A percentile compares a stretch with the other conserved stretches of the same genome.
Conservation (phyloP, 1,140 invertebrate genomes). For the Megalonaias nervosa region DNA sequence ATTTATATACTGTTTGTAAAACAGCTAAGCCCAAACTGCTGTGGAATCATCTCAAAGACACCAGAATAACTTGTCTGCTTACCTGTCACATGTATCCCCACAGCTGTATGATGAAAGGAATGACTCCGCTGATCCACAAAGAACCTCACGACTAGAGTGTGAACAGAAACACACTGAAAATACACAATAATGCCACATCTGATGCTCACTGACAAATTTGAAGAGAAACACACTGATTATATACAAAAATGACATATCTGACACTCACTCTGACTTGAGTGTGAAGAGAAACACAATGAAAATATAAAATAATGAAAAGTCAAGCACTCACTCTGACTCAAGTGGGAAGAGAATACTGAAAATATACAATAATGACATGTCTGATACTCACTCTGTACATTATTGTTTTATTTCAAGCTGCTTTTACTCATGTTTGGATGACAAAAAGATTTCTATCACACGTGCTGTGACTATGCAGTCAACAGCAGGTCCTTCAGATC, state of each 20-base stretch:
- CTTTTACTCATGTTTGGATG: neutral
- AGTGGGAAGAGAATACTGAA: too few species aligned
- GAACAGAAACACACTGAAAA: constrained; percentile 78
- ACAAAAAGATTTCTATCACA: neutral
- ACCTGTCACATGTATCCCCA: constrained; percentile 69
- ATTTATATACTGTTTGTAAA: too few species aligned
- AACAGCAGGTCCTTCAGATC: too few species aligned
- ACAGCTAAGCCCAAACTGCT: neutral
- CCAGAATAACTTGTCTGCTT: constrained; percentile 65
- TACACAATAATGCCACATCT: neutral
- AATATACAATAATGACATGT: constrained; percentile 2
- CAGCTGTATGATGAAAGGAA: constrained; percentile 66
- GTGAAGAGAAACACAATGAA: constrained; percentile 76
- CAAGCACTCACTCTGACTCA: too few species aligned
- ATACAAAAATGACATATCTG: too few species aligned
- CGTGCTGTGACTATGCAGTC: neutral
- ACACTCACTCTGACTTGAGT: constrained; percentile 57
- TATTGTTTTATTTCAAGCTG: neutral
- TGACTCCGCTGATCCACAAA: constrained; percentile 71
- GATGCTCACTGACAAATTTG: too few species aligned
- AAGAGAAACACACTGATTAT: too few species aligned
- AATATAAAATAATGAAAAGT: too few species aligned
- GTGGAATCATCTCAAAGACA: neutral
- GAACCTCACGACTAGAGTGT: constrained; percentile 72
- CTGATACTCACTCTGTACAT: neutral